A percentile compares a stretch with the other conserved stretches of the same genome.
Evolutionary conservation across 2,113 vertebrate genomes (phyloP).

Genomic region (Perca flavescens): DNA sequence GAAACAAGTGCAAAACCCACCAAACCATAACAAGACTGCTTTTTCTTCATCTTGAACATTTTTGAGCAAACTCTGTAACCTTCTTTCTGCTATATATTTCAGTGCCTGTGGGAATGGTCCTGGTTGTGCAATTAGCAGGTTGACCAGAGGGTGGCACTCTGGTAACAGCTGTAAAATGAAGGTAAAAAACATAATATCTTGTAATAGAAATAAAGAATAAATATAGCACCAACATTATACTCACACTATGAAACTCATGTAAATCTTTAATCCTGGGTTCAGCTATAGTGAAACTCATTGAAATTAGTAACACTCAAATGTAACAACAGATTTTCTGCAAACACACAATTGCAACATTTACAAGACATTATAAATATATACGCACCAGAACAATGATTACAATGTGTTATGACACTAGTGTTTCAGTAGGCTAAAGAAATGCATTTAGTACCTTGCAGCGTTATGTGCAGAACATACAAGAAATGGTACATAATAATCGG

Average conservation of each 20-base stretch:
- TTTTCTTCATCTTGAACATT: not conserved
- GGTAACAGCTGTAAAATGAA: constrained; percentile 59
- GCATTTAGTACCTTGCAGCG: not conserved
- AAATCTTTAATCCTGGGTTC: not conserved
- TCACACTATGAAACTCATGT: not conserved
- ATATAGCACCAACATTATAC: not conserved
- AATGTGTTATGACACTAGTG: not conserved
- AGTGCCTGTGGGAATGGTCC: not conserved
- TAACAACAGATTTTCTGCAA: not conserved
- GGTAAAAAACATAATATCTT: constrained; percentile 2
- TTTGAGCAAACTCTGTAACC: not conserved
- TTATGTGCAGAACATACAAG: not conserved
- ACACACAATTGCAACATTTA: not conserved
- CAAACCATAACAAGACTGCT: constrained; percentile 8
- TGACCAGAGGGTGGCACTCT: constrained; percentile 72
- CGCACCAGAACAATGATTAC: not conserved
- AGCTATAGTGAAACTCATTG: not conserved
- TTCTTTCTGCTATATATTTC: not conserved
- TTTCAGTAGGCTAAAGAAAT: not conserved
- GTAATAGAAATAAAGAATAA: not conserved
- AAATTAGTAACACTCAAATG: not conserved
- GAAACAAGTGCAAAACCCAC: constrained; percentile 12
- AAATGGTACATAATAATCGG: not conserved
- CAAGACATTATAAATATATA: constrained; percentile 8
- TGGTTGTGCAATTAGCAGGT: constrained; percentile 3